phyloP scores from a whole-genome alignment of 2,797 vertebrate genomes.

The Platalea minor region DNA sequence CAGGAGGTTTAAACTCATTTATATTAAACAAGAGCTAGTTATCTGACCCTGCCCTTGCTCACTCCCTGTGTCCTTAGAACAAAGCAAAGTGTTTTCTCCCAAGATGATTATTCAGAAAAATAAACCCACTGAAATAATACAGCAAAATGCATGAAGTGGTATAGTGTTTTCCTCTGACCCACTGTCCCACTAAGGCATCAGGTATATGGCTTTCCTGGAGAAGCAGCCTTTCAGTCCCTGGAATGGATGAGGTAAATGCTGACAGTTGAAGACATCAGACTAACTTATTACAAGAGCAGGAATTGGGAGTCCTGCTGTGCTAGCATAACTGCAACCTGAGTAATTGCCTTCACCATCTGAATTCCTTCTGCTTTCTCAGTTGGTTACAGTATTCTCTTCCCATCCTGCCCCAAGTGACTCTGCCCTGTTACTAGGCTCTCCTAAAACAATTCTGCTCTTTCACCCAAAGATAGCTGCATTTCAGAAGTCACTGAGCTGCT shows the following conservation, averaged over 20 bases:
- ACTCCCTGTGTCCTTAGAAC: neutral
- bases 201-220: neutral
- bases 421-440: neutral
- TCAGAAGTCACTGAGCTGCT: neutral
- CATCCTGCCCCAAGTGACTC: neutral
- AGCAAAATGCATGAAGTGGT: neutral
- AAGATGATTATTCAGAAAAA: neutral
- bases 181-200: neutral
- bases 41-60: neutral
- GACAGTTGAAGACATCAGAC: neutral
- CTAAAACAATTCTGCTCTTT: neutral
- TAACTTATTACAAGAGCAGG: neutral
- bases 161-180: neutral
- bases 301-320: neutral
- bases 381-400: neutral
- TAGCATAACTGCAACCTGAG: neutral
- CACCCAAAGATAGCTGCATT: neutral
- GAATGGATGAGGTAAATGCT: neutral
- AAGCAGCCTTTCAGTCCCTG: neutral
- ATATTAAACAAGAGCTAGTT: neutral
- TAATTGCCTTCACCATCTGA: neutral
- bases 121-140: neutral
- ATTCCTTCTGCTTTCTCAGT: neutral
- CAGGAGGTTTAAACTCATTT: neutral
- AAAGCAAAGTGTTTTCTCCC: neutral